Percentiles rank a stretch among this genome's conserved stretches.
Conservation (phyloP, 2,797 vertebrate species). For the Aviceda cuculoides region DNA sequence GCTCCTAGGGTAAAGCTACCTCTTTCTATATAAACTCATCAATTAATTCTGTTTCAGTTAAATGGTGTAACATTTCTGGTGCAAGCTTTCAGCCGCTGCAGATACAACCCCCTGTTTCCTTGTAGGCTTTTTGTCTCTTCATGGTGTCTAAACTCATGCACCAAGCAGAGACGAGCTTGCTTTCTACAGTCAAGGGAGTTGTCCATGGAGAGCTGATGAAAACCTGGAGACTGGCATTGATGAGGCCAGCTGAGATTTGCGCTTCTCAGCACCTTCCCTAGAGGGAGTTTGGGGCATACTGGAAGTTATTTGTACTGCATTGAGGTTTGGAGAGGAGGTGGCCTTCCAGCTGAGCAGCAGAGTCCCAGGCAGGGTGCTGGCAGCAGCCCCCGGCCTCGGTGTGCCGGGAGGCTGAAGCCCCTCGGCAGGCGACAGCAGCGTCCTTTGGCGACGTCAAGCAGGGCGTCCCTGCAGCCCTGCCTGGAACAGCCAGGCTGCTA, state of each 20-base stretch:
- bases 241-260: background rate
- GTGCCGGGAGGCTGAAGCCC: background rate
- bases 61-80: background rate
- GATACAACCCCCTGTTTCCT: constrained; percentile 35
- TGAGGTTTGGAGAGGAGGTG: background rate
- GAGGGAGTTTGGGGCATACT: fast-evolving
- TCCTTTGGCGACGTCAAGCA: background rate
- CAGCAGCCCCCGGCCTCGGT: background rate
- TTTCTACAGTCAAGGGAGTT: fast-evolving
- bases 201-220: background rate
- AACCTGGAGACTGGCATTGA: background rate
- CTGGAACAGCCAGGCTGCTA: background rate
- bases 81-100: constrained; percentile 36
- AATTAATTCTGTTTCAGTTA: constrained; percentile 68
- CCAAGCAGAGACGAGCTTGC: background rate
- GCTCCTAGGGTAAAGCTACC: constrained; percentile 84
- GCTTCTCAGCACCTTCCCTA: background rate
- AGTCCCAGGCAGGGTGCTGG: background rate
- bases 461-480: background rate
- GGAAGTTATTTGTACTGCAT: fast-evolving
- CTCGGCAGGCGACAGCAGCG: fast-evolving
- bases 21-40: constrained; percentile 66
- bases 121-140: constrained; percentile 35
- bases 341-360: background rate
- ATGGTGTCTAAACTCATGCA: background rate